Evolutionary conservation across 2,797 vertebrate species (phyloP), one percentile per base, ranked within the genome.

Genomic region (Rhabdomys pumilio): DNA sequence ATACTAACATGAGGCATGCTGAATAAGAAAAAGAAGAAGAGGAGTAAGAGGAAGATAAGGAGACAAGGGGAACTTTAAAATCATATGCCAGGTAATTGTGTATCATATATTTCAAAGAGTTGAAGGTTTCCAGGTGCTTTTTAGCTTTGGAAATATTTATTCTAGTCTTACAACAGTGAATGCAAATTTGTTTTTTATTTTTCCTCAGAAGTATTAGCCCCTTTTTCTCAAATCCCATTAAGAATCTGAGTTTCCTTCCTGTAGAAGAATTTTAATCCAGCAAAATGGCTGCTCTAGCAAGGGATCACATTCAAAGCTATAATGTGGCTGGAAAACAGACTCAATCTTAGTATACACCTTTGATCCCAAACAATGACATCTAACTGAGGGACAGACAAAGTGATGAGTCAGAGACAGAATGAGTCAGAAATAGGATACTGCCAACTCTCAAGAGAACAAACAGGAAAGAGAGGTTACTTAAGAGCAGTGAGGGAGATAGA

Each of bases 131-230:
- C 57, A 55, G 38, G 61, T 50, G 15, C 34, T 24, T 91, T 73
- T 81, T 41, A 69, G 2, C 20, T 84, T 89, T 59, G 47, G 61
- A 95, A 38, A 76, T 86, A 61, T 91, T 65, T 31, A 53, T 89
- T 91, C 65, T 69, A 57, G 82, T 85, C 65, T 59, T 69, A 47
- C 20, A 75, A 6, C 1, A 50, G 22, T 83, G 38, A 89, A 80
- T 3, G 29, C 85, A 63, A 5, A 10, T 72, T 85, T 31, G 12
- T 44, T 79, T 92, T 73, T 34, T 17, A 22, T 57, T 69, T 95
- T 38, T 50, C 34, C 12, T 75, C 6, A 0, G 53, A 82, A 79
- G 12, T 75, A 76, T 87, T 83, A 86, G 83, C 20, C 38, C 4
- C 61, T 38, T 44, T 83, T 50, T 57, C 34, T 72, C 20, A 61